phyloP scores from a whole-genome alignment of 2,113 vertebrate genomes.

The Abramis brama region DNA sequence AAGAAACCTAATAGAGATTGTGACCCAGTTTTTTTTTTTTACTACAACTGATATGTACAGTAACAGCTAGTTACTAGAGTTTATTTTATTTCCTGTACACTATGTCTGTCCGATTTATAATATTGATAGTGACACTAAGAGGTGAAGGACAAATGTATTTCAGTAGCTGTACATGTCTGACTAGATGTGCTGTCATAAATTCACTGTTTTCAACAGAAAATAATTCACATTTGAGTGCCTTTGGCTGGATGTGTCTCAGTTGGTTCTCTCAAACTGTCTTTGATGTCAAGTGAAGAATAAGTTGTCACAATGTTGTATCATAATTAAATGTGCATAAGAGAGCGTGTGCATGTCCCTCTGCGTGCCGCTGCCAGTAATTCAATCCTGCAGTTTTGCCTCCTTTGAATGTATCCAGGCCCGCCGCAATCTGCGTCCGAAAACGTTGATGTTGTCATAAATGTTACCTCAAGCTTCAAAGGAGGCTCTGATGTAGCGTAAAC shows the following conservation, averaged over 20 bases:
- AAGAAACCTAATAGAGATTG: too few relatives aligned
- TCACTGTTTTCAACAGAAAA: slow-evolving; percentile 15
- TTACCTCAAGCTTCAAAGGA: slow-evolving; percentile 48
- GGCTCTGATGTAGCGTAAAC: slow-evolving; percentile 46
- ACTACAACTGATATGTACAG: neutral
- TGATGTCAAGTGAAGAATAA: slow-evolving; percentile 47
- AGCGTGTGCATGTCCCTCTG: neutral
- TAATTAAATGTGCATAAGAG: slow-evolving; percentile 20
- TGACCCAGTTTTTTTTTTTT: too few relatives aligned
- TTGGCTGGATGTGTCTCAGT: slow-evolving; percentile 32
- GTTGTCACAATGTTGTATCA: slow-evolving; percentile 22
- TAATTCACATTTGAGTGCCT: slow-evolving; percentile 23
- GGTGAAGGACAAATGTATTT: slow-evolving; percentile 37
- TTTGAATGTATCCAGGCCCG: slow-evolving; percentile 28
- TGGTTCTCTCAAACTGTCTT: slow-evolving; percentile 33
- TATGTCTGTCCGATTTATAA: neutral
- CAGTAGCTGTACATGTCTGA: slow-evolving; percentile 6
- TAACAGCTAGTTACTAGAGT: neutral
- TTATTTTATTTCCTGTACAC: neutral
- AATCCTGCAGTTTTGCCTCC: neutral
- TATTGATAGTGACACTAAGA: neutral
- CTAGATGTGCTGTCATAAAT: slow-evolving; percentile 4
- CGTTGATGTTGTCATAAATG: slow-evolving; percentile 34
- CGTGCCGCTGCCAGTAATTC: slow-evolving; percentile 39
- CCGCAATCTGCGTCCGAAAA: slow-evolving; percentile 38